These are phyloP conservation scores for Oxystoma pomonae DNA, from an alignment of 2,888 invertebrate genomes.

Conservation along the genomic window DNA sequence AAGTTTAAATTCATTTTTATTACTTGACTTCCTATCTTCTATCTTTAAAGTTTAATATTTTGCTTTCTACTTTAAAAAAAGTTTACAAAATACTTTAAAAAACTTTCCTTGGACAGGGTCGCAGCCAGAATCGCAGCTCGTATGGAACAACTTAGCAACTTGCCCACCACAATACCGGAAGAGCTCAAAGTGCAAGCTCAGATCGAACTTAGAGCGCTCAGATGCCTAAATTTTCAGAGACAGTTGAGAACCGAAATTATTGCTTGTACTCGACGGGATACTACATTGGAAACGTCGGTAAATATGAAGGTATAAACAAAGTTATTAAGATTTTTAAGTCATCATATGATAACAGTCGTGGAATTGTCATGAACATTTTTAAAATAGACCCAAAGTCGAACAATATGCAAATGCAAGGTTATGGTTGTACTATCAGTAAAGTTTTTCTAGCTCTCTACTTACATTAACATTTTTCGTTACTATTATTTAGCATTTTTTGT, in stretches of 20 bases:
- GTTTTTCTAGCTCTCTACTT: no score
- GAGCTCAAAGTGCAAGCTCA: slow-evolving; percentile 90
- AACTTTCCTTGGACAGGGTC: slow-evolving; percentile 54
- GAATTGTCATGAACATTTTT: no score
- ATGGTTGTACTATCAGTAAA: no score
- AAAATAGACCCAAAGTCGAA: no score
- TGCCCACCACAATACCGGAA: slow-evolving; percentile 88
- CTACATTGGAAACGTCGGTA: slow-evolving; percentile 94
- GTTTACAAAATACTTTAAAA: background rate
- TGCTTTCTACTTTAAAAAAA: background rate
- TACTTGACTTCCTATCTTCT: no score
- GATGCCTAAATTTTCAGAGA: slow-evolving; percentile 94
- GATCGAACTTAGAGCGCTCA: slow-evolving; percentile 89
- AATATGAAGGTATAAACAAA: slow-evolving; percentile 58
- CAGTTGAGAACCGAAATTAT: slow-evolving; percentile 84
- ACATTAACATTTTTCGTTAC: no score
- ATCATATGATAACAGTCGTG: no score
- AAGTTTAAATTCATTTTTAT: no score
- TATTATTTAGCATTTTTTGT: no score
- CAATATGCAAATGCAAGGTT: no score
- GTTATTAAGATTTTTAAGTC: no score
- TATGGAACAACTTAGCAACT: slow-evolving; percentile 79
- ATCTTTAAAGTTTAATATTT: no score
- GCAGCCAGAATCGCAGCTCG: slow-evolving; percentile 87
- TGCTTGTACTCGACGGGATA: slow-evolving; percentile 87